Evolutionary conservation across 2,113 vertebrate genomes (phyloP).

Genomic region (Prinia subflava): DNA sequence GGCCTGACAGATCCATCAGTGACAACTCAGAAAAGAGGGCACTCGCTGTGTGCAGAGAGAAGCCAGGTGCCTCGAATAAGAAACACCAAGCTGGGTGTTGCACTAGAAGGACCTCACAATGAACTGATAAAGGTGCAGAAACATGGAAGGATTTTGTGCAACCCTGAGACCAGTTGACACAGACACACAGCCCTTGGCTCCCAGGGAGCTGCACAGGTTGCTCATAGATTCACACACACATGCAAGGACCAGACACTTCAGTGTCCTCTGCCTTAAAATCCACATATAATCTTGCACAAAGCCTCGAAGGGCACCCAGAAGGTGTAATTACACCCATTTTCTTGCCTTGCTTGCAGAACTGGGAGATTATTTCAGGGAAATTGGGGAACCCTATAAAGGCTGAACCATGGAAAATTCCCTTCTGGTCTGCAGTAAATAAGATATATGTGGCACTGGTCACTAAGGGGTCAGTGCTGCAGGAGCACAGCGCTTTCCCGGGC

Average conservation of each 20-base stretch:
- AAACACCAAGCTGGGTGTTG: background rate
- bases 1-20: constrained; percentile 55
- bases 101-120: background rate
- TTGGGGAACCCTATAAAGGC: background rate
- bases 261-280: background rate
- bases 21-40: background rate
- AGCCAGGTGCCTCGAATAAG: background rate
- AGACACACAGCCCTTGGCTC: background rate
- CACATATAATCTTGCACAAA: background rate
- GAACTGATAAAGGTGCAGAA: background rate
- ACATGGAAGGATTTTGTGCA: background rate
- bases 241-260: background rate
- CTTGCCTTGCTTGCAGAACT: background rate
- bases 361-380: background rate
- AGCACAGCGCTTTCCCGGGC: constrained; percentile 15
- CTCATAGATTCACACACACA: background rate
- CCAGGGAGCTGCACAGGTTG: background rate
- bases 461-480: constrained; percentile 56
- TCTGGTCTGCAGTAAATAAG: constrained; percentile 45
- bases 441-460: constrained; percentile 60
- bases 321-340: background rate
- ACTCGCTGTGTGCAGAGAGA: background rate
- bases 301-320: background rate
- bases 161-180: fast-evolving
- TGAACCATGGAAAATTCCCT: constrained; percentile 40